Evolutionary conservation across 1,140 invertebrate genomes (phyloP).

Genomic region (Drosophila nasuta): DNA sequence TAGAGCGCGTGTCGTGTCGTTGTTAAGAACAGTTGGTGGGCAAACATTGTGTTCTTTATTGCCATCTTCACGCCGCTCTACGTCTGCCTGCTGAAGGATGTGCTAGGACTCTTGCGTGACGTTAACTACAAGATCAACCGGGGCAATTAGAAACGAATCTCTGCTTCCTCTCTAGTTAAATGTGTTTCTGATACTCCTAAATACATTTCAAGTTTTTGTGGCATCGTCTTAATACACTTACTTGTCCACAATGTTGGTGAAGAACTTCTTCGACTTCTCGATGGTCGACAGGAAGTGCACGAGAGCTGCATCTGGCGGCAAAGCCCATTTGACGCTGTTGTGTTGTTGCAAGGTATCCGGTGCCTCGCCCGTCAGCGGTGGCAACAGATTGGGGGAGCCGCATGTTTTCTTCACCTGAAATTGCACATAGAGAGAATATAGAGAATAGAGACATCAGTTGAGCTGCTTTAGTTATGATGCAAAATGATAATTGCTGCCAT

Average conservation of each 20-base stretch:
- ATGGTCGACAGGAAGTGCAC: slow-evolving; percentile 77
- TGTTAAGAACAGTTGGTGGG: slow-evolving; percentile 40
- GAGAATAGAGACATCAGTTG: not conserved
- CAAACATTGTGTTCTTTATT: slow-evolving; percentile 68
- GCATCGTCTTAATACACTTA: slow-evolving; percentile 53
- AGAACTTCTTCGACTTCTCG: slow-evolving; percentile 84
- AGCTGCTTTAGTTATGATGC: not conserved
- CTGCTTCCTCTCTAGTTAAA: not conserved
- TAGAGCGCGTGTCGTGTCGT: slow-evolving; percentile 54
- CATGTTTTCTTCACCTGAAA: slow-evolving; percentile 83
- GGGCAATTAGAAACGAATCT: slow-evolving; percentile 1
- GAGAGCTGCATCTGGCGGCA: slow-evolving; percentile 73
- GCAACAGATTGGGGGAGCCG: slow-evolving; percentile 75
- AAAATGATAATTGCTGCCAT: slow-evolving; percentile 50
- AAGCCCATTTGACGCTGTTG: slow-evolving; percentile 70
- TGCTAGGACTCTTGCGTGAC: slow-evolving; percentile 42
- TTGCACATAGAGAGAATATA: not conserved
- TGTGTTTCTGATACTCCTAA: too few relatives aligned
- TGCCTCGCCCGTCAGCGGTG: slow-evolving; percentile 57
- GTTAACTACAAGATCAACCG: slow-evolving; percentile 39
- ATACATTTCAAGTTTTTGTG: slow-evolving; percentile 21
- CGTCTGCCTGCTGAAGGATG: slow-evolving; percentile 64
- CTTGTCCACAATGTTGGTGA: slow-evolving; percentile 81
- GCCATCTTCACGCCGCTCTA: slow-evolving; percentile 71
- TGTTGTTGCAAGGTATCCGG: slow-evolving; percentile 44